A percentile compares a stretch with the other conserved stretches of the same genome.
Evolutionary conservation across 2,113 vertebrate species (phyloP).

Genomic region (Macrotus californicus): DNA sequence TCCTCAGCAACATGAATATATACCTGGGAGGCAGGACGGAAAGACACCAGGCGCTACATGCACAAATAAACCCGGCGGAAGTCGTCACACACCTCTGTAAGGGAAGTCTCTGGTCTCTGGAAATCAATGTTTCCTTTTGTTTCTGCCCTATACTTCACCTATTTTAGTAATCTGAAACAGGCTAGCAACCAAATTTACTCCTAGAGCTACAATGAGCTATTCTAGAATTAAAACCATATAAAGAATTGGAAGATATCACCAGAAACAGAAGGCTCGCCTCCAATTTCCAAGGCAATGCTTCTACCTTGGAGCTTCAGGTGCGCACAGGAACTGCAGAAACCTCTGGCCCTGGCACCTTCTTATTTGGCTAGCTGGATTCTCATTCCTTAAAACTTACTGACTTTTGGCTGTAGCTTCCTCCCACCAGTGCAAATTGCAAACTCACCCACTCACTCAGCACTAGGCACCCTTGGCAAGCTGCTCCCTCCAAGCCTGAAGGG

Average conservation of each 20-base stretch:
- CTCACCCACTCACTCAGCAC: not conserved
- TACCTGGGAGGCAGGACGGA: conserved; percentile 52
- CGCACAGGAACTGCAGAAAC: not conserved
- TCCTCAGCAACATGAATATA: not conserved
- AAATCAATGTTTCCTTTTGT: not conserved
- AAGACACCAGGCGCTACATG: conserved; percentile 19
- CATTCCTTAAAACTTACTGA: not conserved
- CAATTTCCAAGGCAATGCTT: conserved; percentile 55
- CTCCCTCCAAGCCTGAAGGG: not conserved
- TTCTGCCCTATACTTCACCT: not conserved
- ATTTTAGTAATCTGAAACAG: conserved; percentile 38
- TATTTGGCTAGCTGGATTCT: conserved; percentile 16
- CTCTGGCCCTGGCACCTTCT: not conserved
- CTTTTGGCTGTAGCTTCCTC: not conserved
- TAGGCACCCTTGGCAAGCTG: not conserved
- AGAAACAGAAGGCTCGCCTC: conserved; percentile 46
- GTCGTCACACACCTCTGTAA: conserved; percentile 16
- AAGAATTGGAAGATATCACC: conserved; percentile 37
- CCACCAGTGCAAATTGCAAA: not conserved
- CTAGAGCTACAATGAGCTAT: conserved; percentile 41
- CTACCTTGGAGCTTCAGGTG: conserved; percentile 14
- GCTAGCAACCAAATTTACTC: conserved; percentile 38
- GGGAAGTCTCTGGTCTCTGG: not conserved
- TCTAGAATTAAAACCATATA: conserved; percentile 6
- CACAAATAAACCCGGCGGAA: conserved; percentile 18